Conservation (phyloP, 2,113 vertebrate genomes). For the Pedetes capensis region DNA sequence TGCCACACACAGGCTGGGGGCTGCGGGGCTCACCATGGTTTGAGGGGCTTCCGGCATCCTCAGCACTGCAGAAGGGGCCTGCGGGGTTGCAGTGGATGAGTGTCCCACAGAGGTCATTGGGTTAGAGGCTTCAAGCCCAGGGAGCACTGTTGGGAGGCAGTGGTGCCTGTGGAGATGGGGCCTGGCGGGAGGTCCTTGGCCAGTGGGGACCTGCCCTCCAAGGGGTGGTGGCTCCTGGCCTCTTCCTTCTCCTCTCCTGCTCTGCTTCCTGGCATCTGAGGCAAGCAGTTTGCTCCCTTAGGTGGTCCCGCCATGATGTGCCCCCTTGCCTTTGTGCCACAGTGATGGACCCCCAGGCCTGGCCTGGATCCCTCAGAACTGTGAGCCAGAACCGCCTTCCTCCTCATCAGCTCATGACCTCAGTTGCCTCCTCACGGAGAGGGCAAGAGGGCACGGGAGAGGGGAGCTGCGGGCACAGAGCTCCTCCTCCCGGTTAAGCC, state of each 20-base stretch:
- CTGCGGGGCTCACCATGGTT: not conserved
- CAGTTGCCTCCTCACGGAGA: not conserved
- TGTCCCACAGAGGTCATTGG: no score
- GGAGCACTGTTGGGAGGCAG: not conserved
- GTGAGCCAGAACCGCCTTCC: not conserved
- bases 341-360: not conserved
- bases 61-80: not conserved
- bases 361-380: not conserved
- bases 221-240: not conserved
- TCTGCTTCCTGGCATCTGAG: not conserved
- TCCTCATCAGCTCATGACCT: not conserved
- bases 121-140: not conserved
- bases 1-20: not conserved
- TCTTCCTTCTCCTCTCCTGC: not conserved
- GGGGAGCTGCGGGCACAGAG: no score
- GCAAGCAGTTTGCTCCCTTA: not conserved
- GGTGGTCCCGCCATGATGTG: not conserved
- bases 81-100: not conserved
- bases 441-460: no score
- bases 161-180: not conserved
- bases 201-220: not conserved
- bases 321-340: not conserved
- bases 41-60: not conserved
- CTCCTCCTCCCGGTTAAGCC: not conserved
- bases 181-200: not conserved